Percentiles rank a stretch among this genome's conserved stretches.
Evolutionary conservation across 2,888 invertebrate species (phyloP).

Genomic region (Iphiclides podalirius): DNA sequence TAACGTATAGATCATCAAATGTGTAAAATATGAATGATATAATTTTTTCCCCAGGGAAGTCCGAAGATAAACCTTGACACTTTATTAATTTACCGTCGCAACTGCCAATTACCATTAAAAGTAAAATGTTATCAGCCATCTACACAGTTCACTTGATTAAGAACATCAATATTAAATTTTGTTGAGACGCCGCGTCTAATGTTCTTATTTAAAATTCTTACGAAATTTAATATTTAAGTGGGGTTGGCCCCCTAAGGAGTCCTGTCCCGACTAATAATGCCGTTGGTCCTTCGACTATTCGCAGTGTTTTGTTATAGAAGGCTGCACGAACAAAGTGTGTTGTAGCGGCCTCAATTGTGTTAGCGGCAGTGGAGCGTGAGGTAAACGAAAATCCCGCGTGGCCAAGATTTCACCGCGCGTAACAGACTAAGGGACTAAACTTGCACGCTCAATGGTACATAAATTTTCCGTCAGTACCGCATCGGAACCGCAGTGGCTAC

Average conservation of each 20-base stretch:
- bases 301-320: slow-evolving; percentile 56
- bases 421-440: slow-evolving; percentile 54
- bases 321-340: slow-evolving; percentile 38
- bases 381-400: slow-evolving; percentile 43
- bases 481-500: slow-evolving; percentile 71
- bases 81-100: slow-evolving; percentile 65
- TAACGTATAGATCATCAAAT: no score
- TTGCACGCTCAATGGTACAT: slow-evolving; percentile 72
- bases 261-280: slow-evolving; percentile 46
- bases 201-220: slow-evolving; percentile 74
- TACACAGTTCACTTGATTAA: slow-evolving; percentile 55
- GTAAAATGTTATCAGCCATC: slow-evolving; percentile 64
- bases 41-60: no score
- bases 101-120: slow-evolving; percentile 71
- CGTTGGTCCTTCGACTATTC: slow-evolving; percentile 47
- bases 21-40: no score
- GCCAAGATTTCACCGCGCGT: slow-evolving; percentile 47
- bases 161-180: slow-evolving; percentile 74
- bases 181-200: slow-evolving; percentile 65
- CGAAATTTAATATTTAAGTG: slow-evolving; percentile 74
- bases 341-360: slow-evolving; percentile 27
- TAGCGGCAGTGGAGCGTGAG: slow-evolving; percentile 54
- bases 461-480: slow-evolving; percentile 73
- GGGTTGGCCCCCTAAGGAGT: slow-evolving; percentile 52
- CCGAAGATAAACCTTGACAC: slow-evolving; percentile 52